These are phyloP conservation scores for Bolinopsis microptera DNA, from an alignment of 37 sponge, comb jelly and placozoan species.

Conservation along the genomic window DNA sequence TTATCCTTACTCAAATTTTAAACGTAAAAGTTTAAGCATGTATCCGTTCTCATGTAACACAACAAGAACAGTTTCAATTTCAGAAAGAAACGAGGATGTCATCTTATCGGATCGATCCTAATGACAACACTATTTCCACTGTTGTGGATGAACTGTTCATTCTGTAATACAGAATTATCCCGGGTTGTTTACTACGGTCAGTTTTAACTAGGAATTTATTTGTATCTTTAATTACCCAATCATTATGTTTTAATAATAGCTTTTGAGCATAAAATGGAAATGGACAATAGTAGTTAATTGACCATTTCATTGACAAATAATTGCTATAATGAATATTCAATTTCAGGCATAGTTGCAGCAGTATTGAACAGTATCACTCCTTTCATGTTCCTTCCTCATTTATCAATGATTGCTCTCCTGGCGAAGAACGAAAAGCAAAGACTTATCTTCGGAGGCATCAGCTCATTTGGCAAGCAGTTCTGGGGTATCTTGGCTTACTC, in stretches of 20 bases:
- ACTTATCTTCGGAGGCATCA: background rate
- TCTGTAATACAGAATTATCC: background rate
- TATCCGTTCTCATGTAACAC: no score
- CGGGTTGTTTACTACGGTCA: background rate
- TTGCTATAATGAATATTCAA: background rate
- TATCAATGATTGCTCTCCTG: background rate
- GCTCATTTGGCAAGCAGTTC: constrained; percentile 10
- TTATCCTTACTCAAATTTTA: no score
- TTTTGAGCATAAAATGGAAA: no score
- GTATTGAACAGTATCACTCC: background rate
- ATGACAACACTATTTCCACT: background rate
- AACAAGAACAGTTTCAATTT: no score
- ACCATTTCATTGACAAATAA: background rate
- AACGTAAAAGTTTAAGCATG: no score
- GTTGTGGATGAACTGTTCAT: constrained; percentile 8
- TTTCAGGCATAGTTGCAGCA: background rate
- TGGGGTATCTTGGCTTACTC: constrained; percentile 16
- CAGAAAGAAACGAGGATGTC: constrained; percentile 10
- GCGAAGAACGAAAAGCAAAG: background rate
- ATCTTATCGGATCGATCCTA: background rate
- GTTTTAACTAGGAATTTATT: background rate
- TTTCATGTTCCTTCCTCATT: background rate
- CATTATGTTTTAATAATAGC: background rate
- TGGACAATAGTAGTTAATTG: no score
- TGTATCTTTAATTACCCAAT: no score